Percentiles rank a stretch among this genome's conserved stretches.
These are phyloP conservation scores for Ceraclea dissimilis DNA, from an alignment of 2,888 invertebrate species.

Conservation along the genomic window DNA sequence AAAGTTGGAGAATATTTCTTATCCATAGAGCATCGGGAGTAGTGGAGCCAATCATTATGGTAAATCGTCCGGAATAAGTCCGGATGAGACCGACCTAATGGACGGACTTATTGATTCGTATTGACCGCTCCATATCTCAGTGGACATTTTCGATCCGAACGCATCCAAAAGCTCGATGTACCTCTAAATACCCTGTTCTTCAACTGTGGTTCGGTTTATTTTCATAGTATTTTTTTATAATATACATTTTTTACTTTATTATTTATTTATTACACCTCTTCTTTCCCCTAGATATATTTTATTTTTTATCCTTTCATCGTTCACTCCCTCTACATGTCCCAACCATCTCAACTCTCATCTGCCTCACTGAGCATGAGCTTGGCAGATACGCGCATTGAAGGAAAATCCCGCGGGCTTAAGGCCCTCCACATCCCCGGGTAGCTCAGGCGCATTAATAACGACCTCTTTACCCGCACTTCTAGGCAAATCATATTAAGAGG, in stretches of 20 bases:
- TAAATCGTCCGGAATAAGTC: conserved; percentile 4
- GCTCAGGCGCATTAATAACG: no score
- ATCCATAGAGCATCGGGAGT: not conserved
- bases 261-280: not conserved
- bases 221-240: not conserved
- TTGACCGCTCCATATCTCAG: conserved; percentile 2
- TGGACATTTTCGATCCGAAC: not conserved
- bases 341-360: no score
- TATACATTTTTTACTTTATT: not conserved
- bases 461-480: no score
- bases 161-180: not conserved
- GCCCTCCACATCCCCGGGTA: no score
- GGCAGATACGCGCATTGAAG: no score
- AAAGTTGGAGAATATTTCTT: not conserved
- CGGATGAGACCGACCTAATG: conserved; percentile 3
- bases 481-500: no score
- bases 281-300: no score
- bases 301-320: no score
- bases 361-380: no score
- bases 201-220: not conserved
- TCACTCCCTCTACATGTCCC: no score
- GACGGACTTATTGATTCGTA: not conserved
- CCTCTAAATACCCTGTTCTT: no score
- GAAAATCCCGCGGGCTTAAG: no score
- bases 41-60: not conserved